A percentile compares a stretch with the other conserved stretches of the same genome.
phyloP scores from a whole-genome alignment of 2,113 vertebrate genomes.

The Cheilinus undulatus region DNA sequence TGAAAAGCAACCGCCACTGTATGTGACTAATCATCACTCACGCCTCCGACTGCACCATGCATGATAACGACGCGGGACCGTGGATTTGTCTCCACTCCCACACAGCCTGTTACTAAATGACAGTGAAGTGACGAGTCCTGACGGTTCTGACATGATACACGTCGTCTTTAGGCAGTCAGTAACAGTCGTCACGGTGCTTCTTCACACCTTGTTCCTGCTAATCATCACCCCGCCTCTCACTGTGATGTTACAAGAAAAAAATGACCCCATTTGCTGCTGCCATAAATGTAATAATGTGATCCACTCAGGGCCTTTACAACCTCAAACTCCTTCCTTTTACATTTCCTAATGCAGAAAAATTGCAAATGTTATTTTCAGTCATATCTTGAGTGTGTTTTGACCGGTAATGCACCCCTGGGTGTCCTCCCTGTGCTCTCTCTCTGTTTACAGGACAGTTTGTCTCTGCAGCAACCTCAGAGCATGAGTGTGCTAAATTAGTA shows the following conservation, averaged over 20 bases:
- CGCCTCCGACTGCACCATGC: conserved; percentile 49
- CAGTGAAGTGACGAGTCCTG: conserved; percentile 69
- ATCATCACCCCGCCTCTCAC: conserved; percentile 53
- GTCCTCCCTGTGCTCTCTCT: conserved; percentile 31
- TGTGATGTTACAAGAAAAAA: conserved; percentile 31
- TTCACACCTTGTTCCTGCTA: conserved; percentile 48
- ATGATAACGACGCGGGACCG: conserved; percentile 57
- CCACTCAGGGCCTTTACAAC: not conserved
- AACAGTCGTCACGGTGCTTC: conserved; percentile 40
- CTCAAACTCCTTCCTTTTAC: conserved; percentile 19
- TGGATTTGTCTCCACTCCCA: conserved; percentile 71
- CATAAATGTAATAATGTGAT: not conserved
- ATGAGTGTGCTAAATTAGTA: conserved; percentile 56
- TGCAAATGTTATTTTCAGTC: conserved; percentile 19
- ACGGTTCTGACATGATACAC: conserved; percentile 65
- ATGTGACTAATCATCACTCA: conserved; percentile 60
- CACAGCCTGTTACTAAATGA: conserved; percentile 68
- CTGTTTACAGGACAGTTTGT: conserved; percentile 67
- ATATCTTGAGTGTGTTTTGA: conserved; percentile 38
- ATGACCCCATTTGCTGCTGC: conserved; percentile 14
- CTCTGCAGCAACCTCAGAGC: conserved; percentile 60
- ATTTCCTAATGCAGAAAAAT: conserved; percentile 22
- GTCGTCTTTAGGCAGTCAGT: conserved; percentile 57
- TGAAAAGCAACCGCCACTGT: conserved; percentile 51
- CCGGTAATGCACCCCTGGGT: conserved; percentile 36